Base-by-base conservation (phyloP, 2,888 invertebrate genomes). In the Theodoxus fluviatilis region DNA sequence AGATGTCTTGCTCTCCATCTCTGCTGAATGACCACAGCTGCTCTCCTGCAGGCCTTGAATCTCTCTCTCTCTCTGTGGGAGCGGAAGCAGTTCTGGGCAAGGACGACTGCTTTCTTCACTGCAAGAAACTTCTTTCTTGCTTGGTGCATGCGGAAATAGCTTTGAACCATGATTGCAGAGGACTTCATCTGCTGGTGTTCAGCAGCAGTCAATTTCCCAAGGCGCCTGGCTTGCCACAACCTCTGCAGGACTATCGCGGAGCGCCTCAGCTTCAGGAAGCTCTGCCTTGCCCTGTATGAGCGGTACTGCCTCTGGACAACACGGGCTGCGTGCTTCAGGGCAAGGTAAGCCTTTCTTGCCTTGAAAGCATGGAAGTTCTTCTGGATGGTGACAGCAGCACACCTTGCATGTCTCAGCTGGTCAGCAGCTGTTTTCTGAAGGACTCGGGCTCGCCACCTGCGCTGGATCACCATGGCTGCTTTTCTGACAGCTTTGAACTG, bases 381-480 rank as follows among this genome's bases (percentile, higher is more conserved):
- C n/a, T n/a, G n/a, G n/a, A n/a, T n/a, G n/a, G n/a, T n/a, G n/a
- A n/a, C n/a, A n/a, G n/a, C n/a, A n/a, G n/a, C n/a, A n/a, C n/a
- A n/a, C n/a, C n/a, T n/a, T n/a, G n/a, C n/a, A n/a, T n/a, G n/a
- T n/a, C n/a, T n/a, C n/a, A n/a, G n/a, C n/a, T n/a, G n/a, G n/a
- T n/a, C n/a, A n/a, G n/a, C n/a, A n/a, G n/a, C n/a, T n/a, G n/a
- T n/a, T n/a, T n/a, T n/a, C n/a, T n/a, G n/a, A n/a, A n/a, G n/a
- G n/a, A 70, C 22, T 18, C 73, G 67, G 6, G 77, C 78, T 35
- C 78, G 72, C 28, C 74, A 75, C 47, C 72, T 66, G 25, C 70
- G 68, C 71, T 81, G 81, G 33, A 80, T 74, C 12, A 71, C 49
- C 3, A 35, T 43, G 38, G 61, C 64, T 6, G 74, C 72, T 28